A percentile compares a stretch with the other conserved stretches of the same genome.
phyloP scores from a whole-genome alignment of 1,140 invertebrate genomes.

The Drosophila takahashii region DNA sequence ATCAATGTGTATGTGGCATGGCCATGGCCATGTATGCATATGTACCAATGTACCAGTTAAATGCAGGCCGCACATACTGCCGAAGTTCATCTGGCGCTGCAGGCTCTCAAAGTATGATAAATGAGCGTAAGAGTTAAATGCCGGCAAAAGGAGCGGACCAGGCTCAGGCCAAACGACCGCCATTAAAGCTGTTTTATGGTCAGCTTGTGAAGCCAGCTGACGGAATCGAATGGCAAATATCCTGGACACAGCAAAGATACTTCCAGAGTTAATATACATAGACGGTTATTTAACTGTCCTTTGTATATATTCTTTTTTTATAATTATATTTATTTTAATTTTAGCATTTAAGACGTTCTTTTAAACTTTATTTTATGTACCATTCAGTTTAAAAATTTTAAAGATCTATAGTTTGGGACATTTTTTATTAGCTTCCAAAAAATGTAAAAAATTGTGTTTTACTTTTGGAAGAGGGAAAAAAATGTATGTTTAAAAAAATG shows the following conservation, averaged over 20 bases:
- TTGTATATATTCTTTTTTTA: too few relatives aligned
- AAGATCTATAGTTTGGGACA: too few relatives aligned
- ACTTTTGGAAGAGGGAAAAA: too few relatives aligned
- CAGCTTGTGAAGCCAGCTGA: slow-evolving; percentile 37
- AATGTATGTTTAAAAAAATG: too few relatives aligned
- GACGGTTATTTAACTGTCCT: too few relatives aligned
- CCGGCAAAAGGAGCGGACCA: slow-evolving; percentile 45
- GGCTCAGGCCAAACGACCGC: slow-evolving; percentile 61
- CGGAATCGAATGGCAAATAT: slow-evolving; percentile 11
- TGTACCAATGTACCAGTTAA: slow-evolving; percentile 40
- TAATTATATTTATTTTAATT: too few relatives aligned
- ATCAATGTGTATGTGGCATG: slow-evolving; percentile 18
- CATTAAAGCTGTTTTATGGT: slow-evolving; percentile 77
- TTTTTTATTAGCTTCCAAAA: too few relatives aligned
- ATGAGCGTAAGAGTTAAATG: slow-evolving; percentile 78
- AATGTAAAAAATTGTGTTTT: too few relatives aligned
- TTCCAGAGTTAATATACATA: too few relatives aligned
- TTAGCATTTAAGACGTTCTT: too few relatives aligned
- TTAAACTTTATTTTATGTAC: too few relatives aligned
- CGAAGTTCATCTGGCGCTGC: slow-evolving; percentile 60
- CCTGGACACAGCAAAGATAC: not conserved
- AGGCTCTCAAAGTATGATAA: slow-evolving; percentile 76
- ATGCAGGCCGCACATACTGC: slow-evolving; percentile 44
- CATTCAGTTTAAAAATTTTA: too few relatives aligned
- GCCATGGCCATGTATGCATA: slow-evolving; percentile 20